A percentile compares a stretch with the other conserved stretches of the same genome.
Conservation (phyloP, 2,113 vertebrate genomes). For the Fulica atra region DNA sequence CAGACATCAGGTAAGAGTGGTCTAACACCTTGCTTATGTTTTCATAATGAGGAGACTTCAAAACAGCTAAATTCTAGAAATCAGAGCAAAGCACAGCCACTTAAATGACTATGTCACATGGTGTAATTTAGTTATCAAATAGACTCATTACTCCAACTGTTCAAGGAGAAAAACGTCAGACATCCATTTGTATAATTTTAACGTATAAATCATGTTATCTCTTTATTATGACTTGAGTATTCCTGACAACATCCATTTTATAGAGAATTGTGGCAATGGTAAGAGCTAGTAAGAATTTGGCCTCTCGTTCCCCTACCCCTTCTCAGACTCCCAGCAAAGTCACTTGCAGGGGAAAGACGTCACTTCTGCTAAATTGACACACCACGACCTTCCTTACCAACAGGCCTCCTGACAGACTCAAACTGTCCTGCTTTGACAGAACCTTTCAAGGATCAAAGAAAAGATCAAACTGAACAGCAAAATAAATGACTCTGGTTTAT, state of each 20-base stretch:
- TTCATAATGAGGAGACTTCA: neutral
- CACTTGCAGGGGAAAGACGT: neutral
- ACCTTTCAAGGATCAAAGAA: slow-evolving; percentile 17
- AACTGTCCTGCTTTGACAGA: neutral
- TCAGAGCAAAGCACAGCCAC: neutral
- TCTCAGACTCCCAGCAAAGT: neutral
- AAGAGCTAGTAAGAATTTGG: neutral
- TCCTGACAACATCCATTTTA: neutral
- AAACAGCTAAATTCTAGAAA: neutral
- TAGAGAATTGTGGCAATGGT: neutral
- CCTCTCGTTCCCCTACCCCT: neutral
- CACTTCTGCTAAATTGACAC: neutral
- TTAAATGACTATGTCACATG: neutral
- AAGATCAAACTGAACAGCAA: neutral
- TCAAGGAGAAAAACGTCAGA: neutral
- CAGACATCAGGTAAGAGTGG: neutral
- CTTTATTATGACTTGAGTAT: neutral
- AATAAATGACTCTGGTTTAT: neutral
- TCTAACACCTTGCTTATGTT: neutral
- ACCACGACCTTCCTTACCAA: neutral
- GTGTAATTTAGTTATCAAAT: neutral
- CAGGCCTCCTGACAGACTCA: neutral
- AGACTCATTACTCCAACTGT: neutral
- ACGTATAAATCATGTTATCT: neutral
- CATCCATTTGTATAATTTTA: no score